phyloP scores from a whole-genome alignment of 2,888 invertebrate genomes.

The Sialis fuliginosa region DNA sequence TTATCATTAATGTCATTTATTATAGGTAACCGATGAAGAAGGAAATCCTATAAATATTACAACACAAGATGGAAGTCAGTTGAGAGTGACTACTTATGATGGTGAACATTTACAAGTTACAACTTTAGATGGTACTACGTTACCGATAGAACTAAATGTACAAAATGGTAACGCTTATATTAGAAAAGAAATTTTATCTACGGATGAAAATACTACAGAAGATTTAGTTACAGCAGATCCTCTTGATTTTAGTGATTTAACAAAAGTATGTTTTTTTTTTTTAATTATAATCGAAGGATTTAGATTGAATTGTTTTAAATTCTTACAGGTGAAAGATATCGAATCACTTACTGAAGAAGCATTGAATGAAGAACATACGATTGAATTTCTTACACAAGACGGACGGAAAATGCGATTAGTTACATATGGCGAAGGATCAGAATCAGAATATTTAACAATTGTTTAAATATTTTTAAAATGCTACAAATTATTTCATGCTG shows the following conservation, averaged over 20 bases:
- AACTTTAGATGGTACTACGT: constrained; percentile 26
- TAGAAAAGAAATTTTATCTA: constrained; percentile 8
- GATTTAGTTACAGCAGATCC: not conserved
- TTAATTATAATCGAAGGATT: too few relatives aligned
- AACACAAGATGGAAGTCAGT: constrained; percentile 46
- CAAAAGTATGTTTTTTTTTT: too few relatives aligned
- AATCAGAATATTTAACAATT: constrained; percentile 26
- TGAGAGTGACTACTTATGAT: constrained; percentile 40
- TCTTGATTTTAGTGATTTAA: too few relatives aligned
- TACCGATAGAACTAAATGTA: constrained; percentile 21
- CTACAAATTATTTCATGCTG: constrained; percentile 5
- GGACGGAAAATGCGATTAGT: constrained; percentile 40
- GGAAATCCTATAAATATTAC: constrained; percentile 51
- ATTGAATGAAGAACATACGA: constrained; percentile 19
- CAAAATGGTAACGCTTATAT: constrained; percentile 15
- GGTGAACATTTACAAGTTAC: constrained; percentile 27
- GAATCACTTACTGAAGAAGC: constrained; percentile 10
- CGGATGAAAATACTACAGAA: constrained; percentile 1
- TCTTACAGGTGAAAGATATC: too few relatives aligned
- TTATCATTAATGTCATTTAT: constrained; percentile 5
- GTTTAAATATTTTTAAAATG: constrained; percentile 13
- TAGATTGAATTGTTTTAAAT: too few relatives aligned
- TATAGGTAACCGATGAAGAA: constrained; percentile 45
- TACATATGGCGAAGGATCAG: constrained; percentile 30
- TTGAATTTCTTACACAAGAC: constrained; percentile 36